phyloP scores from a whole-genome alignment of 2,113 vertebrate genomes.

The Lontra canadensis region DNA sequence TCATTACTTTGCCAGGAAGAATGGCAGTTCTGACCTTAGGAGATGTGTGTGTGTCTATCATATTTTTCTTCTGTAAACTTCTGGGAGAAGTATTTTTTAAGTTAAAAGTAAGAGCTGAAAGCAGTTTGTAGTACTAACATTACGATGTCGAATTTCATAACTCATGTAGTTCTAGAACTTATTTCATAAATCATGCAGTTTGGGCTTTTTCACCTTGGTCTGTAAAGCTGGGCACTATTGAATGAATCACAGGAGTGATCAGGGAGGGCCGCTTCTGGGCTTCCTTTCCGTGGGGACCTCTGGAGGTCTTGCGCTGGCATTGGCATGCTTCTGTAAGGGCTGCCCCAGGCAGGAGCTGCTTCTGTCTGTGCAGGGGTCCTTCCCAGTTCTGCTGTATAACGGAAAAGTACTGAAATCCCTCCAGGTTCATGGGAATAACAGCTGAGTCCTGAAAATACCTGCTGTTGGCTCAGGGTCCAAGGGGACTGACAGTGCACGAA shows the following conservation, averaged over 20 bases:
- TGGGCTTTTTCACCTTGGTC: neutral
- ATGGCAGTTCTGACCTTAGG: neutral
- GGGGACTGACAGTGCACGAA: neutral
- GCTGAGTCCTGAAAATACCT: neutral
- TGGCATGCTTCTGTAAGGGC: neutral
- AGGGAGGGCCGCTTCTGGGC: rapidly evolving
- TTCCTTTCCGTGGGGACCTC: neutral
- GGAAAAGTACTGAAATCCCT: neutral
- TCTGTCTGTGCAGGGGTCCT: neutral
- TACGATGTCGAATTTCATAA: neutral
- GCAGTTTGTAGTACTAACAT: neutral
- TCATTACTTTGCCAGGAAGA: neutral
- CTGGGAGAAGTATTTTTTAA: neutral
- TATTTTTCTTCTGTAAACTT: neutral
- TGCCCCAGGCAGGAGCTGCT: neutral
- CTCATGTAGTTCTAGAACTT: neutral
- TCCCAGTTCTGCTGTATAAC: neutral
- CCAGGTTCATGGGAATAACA: neutral
- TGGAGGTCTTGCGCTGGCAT: neutral
- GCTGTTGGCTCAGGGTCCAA: neutral
- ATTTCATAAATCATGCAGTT: neutral
- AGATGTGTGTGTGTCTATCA: neutral
- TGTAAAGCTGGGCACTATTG: neutral
- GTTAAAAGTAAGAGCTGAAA: neutral
- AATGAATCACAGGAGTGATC: neutral